Conservation (phyloP, 2,113 vertebrate species). For the Bothrops jararaca region DNA sequence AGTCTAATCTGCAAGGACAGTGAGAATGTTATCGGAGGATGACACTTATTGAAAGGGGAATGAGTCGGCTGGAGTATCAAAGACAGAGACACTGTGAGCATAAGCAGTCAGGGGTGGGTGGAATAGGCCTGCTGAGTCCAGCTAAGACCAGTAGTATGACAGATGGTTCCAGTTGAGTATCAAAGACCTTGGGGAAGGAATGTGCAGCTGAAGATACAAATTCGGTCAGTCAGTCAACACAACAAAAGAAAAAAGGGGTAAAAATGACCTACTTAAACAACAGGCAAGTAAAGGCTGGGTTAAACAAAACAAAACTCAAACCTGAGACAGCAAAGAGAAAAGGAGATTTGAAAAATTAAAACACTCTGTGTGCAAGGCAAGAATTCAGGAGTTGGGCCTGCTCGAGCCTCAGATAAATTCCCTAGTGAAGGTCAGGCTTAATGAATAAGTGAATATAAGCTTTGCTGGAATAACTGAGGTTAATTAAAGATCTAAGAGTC, state of each 20-base stretch:
- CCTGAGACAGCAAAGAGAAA: not conserved
- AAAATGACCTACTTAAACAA: not conserved
- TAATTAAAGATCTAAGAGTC: not conserved
- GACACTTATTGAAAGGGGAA: slow-evolving; percentile 3
- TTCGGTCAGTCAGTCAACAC: slow-evolving; percentile 12
- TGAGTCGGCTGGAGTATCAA: slow-evolving; percentile 2
- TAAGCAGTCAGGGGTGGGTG: not conserved
- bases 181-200: slow-evolving; percentile 12
- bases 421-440: not conserved
- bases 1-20: not conserved
- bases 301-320: slow-evolving; percentile 1
- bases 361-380: slow-evolving; percentile 30
- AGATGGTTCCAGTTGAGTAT: not conserved
- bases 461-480: not conserved
- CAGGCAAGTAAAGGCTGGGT: not conserved
- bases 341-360: slow-evolving; percentile 17
- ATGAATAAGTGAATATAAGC: not conserved
- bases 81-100: not conserved
- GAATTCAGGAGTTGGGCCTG: slow-evolving; percentile 13
- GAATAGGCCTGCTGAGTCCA: slow-evolving; percentile 5
- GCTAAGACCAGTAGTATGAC: not conserved
- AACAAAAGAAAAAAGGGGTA: not conserved
- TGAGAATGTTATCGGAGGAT: slow-evolving; percentile 11
- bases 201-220: not conserved
- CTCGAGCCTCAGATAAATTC: slow-evolving; percentile 1